phyloP scores from a whole-genome alignment of 2,888 invertebrate genomes.

The Rhagonycha fulva region DNA sequence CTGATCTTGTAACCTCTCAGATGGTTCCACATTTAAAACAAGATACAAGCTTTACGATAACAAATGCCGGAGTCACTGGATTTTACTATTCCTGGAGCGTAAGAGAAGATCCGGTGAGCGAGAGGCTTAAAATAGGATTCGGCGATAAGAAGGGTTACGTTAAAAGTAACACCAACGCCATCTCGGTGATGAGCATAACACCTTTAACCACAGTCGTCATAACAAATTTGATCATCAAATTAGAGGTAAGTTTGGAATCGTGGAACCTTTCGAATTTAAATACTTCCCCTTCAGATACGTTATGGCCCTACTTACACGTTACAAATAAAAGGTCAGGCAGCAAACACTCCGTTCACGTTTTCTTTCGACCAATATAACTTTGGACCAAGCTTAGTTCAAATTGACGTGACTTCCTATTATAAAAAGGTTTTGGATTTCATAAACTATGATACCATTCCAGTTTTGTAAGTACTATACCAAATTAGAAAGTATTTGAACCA shows the following conservation, averaged over 20 bases:
- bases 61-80: slow-evolving; percentile 48
- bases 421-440: slow-evolving; percentile 49
- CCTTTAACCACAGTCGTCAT: slow-evolving; percentile 27
- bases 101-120: slow-evolving; percentile 36
- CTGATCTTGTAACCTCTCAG: slow-evolving; percentile 36
- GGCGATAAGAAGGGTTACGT: slow-evolving; percentile 36
- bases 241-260: slow-evolving; percentile 17
- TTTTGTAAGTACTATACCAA: slow-evolving; percentile 44
- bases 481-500: not conserved
- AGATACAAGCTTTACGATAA: slow-evolving; percentile 43
- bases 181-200: slow-evolving; percentile 29
- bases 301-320: slow-evolving; percentile 69
- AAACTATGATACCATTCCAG: slow-evolving; percentile 48
- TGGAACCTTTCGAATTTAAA: not conserved
- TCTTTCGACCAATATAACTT: slow-evolving; percentile 68
- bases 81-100: slow-evolving; percentile 51
- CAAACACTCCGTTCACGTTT: slow-evolving; percentile 63
- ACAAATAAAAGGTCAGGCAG: slow-evolving; percentile 62
- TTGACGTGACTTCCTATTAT: slow-evolving; percentile 57
- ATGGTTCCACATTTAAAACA: slow-evolving; percentile 41
- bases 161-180: slow-evolving; percentile 20
- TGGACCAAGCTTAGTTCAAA: slow-evolving; percentile 67
- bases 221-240: slow-evolving; percentile 27
- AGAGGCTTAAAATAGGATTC: slow-evolving; percentile 33
- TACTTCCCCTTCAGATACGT: slow-evolving; percentile 58